Evolutionary conservation across 1,140 invertebrate species (phyloP), one percentile per base, ranked within the genome.

Genomic region (Bombyx mandarina): DNA sequence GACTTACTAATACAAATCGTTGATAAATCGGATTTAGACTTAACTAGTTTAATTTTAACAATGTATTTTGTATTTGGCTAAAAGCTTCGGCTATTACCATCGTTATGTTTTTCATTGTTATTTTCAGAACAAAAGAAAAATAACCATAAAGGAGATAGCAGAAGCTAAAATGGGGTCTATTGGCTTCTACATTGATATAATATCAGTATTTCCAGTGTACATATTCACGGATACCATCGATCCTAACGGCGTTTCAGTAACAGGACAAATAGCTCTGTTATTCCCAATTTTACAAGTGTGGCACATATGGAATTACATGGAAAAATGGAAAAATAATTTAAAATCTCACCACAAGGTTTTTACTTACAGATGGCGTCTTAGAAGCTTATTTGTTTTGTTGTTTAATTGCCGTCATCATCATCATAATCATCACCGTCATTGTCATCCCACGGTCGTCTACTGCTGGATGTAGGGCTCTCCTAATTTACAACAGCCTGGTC

Each of bases 301-400:
- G 83, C 83, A 86, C 57, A 61, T 86, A 46, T 84, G 79, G 81
- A 70, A 76, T 12, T 86, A 84, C 58, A 61, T 79, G 3, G 45
- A 56, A 1, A 79, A 75, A 57, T 83, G 81, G 81, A 66, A 74
- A 48, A 60, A 53, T n/a, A 79, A 69, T 49, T 84, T 83, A 49
- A 55, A 76, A 46, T 70, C 63, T 46, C 75, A 80, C 56, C 57
- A 69, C 10, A 82, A 79, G 71, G 82, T 82, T 47, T 47, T 47
- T 47, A 35, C 1, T 5, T 35, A 35, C 26, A 35, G 26, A 35
- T 35, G 26, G 2, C 1, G 26, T 35, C 4, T 35, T 35, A 35
- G 26, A 35, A 35, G 26, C 4, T 35, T 35, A 35, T 35, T 35
- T 35, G 26, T 35, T 35, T 35, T 35, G 26, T 35, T 35, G 4